These are phyloP conservation scores for Chiropotes sagulatus DNA, from an alignment of 2,797 vertebrate genomes.

Conservation along the genomic window DNA sequence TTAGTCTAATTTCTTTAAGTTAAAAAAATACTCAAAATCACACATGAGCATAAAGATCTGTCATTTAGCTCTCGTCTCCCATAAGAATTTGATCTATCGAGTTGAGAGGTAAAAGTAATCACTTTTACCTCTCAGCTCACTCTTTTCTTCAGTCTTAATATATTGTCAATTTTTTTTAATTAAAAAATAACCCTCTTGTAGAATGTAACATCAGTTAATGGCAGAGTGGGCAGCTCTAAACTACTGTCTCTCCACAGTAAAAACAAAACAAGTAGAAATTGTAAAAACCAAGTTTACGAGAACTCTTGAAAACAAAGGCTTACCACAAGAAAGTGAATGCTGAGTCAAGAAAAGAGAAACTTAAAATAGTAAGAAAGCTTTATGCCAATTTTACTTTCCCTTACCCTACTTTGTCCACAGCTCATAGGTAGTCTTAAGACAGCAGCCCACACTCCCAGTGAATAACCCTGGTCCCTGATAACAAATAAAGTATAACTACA, in stretches of 20 bases:
- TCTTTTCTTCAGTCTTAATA: neutral
- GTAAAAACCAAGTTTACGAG: neutral
- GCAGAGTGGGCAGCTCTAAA: neutral
- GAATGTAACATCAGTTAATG: neutral
- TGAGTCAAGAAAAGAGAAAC: neutral
- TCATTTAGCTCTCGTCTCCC: neutral
- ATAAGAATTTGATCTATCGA: too few species aligned
- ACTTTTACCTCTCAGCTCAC: neutral
- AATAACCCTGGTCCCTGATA: neutral
- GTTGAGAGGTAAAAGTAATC: too few species aligned
- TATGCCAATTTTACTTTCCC: neutral
- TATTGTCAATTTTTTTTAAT: neutral
- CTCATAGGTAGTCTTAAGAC: neutral
- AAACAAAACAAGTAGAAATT: neutral
- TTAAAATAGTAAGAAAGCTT: neutral
- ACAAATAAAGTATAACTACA: neutral
- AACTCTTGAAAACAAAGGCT: neutral
- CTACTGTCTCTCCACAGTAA: neutral
- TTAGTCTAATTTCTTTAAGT: neutral
- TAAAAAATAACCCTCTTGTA: neutral
- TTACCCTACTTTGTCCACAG: neutral
- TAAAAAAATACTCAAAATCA: slow-evolving; percentile 11
- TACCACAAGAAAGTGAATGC: neutral
- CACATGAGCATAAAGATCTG: neutral
- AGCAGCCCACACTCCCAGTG: neutral